phyloP scores from a whole-genome alignment of 2,888 invertebrate species.

The Carpatolechia fugitivella region DNA sequence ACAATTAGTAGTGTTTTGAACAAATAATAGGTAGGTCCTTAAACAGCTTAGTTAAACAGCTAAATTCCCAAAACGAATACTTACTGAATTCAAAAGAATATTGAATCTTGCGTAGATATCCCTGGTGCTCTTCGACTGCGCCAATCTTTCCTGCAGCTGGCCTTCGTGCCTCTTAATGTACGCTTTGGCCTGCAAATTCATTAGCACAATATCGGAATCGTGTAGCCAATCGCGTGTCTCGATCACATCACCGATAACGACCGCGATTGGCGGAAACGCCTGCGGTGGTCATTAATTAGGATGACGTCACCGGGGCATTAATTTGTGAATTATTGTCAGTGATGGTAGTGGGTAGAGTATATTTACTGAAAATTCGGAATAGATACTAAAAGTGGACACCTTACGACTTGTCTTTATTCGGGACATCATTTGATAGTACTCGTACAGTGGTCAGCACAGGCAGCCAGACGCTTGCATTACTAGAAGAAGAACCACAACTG shows the following conservation, averaged over 20 bases:
- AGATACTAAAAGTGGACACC: too few species aligned
- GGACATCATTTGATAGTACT: too few species aligned
- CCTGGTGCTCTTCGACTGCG: conserved; percentile 91
- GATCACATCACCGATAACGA: background rate
- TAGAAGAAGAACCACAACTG: too few species aligned
- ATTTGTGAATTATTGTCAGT: background rate
- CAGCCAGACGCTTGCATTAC: too few species aligned
- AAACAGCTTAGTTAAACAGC: too few species aligned
- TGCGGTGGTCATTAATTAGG: conserved; percentile 1
- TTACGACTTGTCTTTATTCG: too few species aligned
- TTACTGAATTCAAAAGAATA: conserved; percentile 88
- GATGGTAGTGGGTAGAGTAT: too few species aligned
- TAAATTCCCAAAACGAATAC: too few species aligned
- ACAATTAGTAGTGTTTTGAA: too few species aligned
- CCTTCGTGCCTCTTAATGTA: conserved; percentile 95
- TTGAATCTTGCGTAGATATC: conserved; percentile 92
- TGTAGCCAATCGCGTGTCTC: conserved; percentile 1
- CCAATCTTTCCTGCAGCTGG: conserved; percentile 91
- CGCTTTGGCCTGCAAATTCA: conserved; percentile 83
- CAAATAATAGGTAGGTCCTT: too few species aligned
- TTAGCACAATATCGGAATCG: conserved; percentile 10
- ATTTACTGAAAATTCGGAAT: too few species aligned
- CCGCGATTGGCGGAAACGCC: conserved; percentile 4
- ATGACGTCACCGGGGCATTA: background rate
- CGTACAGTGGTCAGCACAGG: too few species aligned